Evolutionary conservation across 2,797 vertebrate genomes (phyloP), one percentile per base, ranked within the genome.

Genomic region (Squalus acanthias): DNA sequence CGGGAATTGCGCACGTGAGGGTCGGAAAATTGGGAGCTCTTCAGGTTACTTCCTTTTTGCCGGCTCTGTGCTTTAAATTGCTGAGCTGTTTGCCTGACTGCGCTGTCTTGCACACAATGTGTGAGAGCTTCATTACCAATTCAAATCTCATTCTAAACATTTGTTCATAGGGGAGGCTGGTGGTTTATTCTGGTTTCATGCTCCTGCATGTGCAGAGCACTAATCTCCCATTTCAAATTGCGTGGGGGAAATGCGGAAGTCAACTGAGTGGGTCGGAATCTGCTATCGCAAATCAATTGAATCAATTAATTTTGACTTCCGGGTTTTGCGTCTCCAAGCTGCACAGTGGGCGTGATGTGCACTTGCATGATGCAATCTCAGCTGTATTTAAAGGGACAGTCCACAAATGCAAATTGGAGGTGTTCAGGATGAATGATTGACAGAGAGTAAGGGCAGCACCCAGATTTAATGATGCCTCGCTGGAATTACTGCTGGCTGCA

Each of bases 141-240:
- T 93, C 91, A 46, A 69, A 93, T 93, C 91, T 93, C n/a, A 67
- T 69, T 46, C 91, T 46, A 67, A 93, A 93, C 22, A 93, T 39
- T 69, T 63, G 20, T 46, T 46, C 46, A 24, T 93, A 93, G 91
- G 65, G 10, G 65, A 39, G 39, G 8, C 1, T 46, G n/a, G n/a
- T 93, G 65, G 91, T 69, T 93, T n/a, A 67, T 24, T 10, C 22
- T 39, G 65, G 63, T 67, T 93, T 93, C n/a, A 39, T 8, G n/a
- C 91, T 46, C 13, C 79, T 63, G 57, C 9, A 8, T 22, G 82
- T 85, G 20, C 82, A 50, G 17, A 1, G 46, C 15, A 24, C 39
- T 85, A 85, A 85, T 85, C 20, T 22, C 17, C 82, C 46, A 46
- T 85, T 85, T 46, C 17, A 46, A 46, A 20, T 22, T 22, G 22